These are phyloP conservation scores for Myiotriccus ornatus DNA, from an alignment of 2,797 vertebrate genomes.

Conservation along the genomic window DNA sequence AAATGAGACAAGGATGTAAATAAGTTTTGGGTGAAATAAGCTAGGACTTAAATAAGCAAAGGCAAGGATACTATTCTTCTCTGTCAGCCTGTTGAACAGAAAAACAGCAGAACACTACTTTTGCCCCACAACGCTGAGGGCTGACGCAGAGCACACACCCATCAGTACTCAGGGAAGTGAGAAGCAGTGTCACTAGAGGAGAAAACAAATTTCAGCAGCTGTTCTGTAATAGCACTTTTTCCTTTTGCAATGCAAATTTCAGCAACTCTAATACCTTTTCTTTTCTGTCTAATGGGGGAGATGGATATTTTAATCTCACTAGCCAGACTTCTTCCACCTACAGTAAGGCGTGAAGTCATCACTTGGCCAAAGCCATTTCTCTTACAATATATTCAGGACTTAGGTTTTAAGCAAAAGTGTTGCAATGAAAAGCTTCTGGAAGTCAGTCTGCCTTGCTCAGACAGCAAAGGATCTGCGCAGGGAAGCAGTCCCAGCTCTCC, in stretches of 20 bases:
- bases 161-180: not conserved
- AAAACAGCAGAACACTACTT: not conserved
- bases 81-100: not conserved
- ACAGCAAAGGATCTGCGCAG: accelerated
- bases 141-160: not conserved
- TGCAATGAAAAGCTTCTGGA: not conserved
- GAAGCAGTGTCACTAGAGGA: not conserved
- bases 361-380: not conserved
- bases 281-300: not conserved
- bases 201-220: not conserved
- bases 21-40: not conserved
- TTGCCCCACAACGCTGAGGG: not conserved
- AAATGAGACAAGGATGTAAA: not conserved
- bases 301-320: not conserved
- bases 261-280: not conserved
- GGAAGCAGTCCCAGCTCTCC: not conserved
- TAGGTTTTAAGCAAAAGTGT: not conserved
- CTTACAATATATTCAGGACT: not conserved
- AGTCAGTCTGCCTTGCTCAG: not conserved
- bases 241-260: not conserved
- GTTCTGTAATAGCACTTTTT: not conserved
- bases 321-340: not conserved
- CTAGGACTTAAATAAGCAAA: not conserved
- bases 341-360: not conserved
- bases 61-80: not conserved